Conservation (phyloP, 2,113 vertebrate species). For the Cephalophus harveyi region DNA sequence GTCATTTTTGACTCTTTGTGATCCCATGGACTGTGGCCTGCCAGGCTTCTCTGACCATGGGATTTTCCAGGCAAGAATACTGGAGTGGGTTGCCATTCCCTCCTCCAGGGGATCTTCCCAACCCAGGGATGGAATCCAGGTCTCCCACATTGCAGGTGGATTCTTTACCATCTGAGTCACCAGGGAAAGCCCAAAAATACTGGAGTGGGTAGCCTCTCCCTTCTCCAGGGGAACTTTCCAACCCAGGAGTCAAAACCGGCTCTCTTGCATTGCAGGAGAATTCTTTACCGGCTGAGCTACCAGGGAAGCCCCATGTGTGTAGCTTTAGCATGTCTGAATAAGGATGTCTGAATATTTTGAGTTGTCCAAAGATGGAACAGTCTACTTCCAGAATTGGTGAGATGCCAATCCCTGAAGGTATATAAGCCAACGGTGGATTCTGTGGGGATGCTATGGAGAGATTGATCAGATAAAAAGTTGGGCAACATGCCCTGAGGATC, state of each 20-base stretch:
- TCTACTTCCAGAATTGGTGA: background rate
- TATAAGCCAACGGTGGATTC: background rate
- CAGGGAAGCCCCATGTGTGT: background rate
- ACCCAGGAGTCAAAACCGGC: background rate
- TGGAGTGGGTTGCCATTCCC: background rate
- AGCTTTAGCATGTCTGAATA: background rate
- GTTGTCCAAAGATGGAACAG: background rate
- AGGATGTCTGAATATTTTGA: background rate
- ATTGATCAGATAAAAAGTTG: background rate
- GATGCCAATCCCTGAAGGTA: background rate
- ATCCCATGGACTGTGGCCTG: background rate
- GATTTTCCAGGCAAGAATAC: background rate
- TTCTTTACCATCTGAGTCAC: background rate
- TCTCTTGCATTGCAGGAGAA: background rate
- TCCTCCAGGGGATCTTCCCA: background rate
- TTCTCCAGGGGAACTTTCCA: background rate
- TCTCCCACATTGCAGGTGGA: background rate
- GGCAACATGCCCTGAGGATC: background rate
- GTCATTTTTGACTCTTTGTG: background rate
- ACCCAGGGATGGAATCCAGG: background rate
- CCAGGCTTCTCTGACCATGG: background rate
- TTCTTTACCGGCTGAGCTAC: background rate
- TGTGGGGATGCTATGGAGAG: background rate
- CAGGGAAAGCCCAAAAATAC: background rate
- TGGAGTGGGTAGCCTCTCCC: background rate